A percentile compares a stretch with the other conserved stretches of the same genome.
Evolutionary conservation across 2,888 invertebrate genomes (phyloP).

Genomic region (Aphidoletes aphidimyza): DNA sequence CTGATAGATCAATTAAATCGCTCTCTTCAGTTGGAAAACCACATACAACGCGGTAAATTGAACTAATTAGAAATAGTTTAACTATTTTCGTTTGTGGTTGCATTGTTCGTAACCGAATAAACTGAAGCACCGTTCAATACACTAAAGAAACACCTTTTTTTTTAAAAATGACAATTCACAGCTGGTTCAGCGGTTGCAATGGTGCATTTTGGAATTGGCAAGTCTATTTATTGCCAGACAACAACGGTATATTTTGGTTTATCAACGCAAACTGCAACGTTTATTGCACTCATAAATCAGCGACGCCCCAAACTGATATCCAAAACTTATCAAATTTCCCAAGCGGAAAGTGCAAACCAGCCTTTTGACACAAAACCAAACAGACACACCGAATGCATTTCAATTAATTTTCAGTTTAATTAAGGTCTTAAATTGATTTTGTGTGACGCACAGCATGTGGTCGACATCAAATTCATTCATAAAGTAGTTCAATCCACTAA

Average conservation of each 20-base stretch:
- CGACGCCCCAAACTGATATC: background rate
- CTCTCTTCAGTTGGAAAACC: constrained; percentile 25
- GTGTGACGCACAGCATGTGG: constrained; percentile 8
- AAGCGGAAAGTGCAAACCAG: constrained; percentile 38
- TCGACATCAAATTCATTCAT: constrained; percentile 38
- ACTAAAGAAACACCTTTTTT: background rate
- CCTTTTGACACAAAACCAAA: constrained; percentile 29
- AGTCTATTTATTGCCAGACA: constrained; percentile 35
- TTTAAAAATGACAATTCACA: background rate
- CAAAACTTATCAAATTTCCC: background rate
- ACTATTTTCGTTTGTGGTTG: background rate
- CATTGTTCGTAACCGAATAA: background rate
- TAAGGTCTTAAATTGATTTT: background rate
- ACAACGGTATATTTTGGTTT: constrained; percentile 2
- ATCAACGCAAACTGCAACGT: background rate
- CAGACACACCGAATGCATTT: constrained; percentile 34
- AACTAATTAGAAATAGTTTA: background rate
- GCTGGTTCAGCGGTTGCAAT: background rate
- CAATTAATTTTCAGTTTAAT: constrained; percentile 8
- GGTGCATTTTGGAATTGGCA: background rate
- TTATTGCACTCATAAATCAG: constrained; percentile 46
- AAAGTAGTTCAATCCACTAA: too few species aligned
- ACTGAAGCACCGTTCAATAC: background rate
- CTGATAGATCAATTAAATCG: constrained; percentile 43
- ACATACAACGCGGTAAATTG: background rate